phyloP scores from a whole-genome alignment of 2,888 invertebrate species.

The Plagiodera versicolora region DNA sequence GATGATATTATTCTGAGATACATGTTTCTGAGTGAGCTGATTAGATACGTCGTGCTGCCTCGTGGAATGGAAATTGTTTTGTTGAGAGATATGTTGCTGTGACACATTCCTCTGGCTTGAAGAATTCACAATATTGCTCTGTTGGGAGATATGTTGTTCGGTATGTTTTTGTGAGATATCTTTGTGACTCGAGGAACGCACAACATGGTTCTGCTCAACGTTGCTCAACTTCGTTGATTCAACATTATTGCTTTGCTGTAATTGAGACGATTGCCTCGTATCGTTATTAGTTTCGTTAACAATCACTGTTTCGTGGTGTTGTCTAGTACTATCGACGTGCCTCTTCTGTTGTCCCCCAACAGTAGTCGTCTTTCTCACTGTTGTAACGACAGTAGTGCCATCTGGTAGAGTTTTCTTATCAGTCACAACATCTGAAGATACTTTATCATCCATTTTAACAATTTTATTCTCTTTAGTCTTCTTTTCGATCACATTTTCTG shows the following conservation, averaged over 20 bases:
- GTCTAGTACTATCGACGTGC: slow-evolving; percentile 17
- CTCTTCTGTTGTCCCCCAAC: slow-evolving; percentile 38
- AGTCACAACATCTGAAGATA: slow-evolving; percentile 40
- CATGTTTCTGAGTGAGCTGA: neutral
- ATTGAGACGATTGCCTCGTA: slow-evolving; percentile 48
- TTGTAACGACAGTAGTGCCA: slow-evolving; percentile 59
- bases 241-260: slow-evolving; percentile 33
- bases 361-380: slow-evolving; percentile 56
- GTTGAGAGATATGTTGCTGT: neutral
- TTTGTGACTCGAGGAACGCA: slow-evolving; percentile 33
- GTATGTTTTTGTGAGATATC: slow-evolving; percentile 24
- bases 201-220: slow-evolving; percentile 33
- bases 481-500: slow-evolving; percentile 23
- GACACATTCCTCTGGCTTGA: neutral
- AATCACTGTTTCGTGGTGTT: slow-evolving; percentile 16
- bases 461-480: slow-evolving; percentile 29
- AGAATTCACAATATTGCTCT: slow-evolving; percentile 1
- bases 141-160: slow-evolving; percentile 18
- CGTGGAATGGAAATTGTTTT: neutral
- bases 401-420: slow-evolving; percentile 57
- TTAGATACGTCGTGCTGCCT: slow-evolving; percentile 9
- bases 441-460: slow-evolving; percentile 27
- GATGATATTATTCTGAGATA: slow-evolving; percentile 32
- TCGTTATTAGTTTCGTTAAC: slow-evolving; percentile 43
- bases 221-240: slow-evolving; percentile 21